Evolutionary conservation across 2,113 vertebrate genomes (phyloP), one percentile per base, ranked within the genome.

Genomic region (Cyprinodon tularosa): DNA sequence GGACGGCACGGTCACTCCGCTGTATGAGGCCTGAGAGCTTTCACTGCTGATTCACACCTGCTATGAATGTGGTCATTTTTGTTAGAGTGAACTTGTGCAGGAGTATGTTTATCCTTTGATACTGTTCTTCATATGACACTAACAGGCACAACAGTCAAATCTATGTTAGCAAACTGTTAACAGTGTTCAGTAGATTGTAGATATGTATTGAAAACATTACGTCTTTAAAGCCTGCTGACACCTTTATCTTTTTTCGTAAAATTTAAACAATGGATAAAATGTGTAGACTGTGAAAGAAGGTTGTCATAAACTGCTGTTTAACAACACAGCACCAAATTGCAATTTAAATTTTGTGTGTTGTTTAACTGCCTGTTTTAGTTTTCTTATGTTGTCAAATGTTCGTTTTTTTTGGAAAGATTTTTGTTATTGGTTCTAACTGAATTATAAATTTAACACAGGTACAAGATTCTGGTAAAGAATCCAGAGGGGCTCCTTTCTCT

Each of bases 1-100:
- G 77, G 95, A 96, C 0, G 95, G 95, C 22, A 96, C 93, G 0
- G 82, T 96, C 63, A 96, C 96, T 1, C 95, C 95, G 4, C 92
- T 97, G 53, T 97, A 96, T 40, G 94, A 95, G 65, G 92, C 84
- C 53, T 94, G 84, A 92, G 73, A 22, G 39, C 15, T 3, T 47
- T 12, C 48, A 1, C 40, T 47, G 36, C 40, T 61, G 3, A 3
- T 20, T 37, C 29, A 4, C 36, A 7, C 22, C 22, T 50, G 29
- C 29, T 29, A 29, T 29, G 44, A 37, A 45, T 9, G 2, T 50
- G 45, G 29, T 66, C 62, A 59, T 22, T 39, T 70, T 44, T 38
- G 61, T 72, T n/a, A 44, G 20, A 11, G 13, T 7, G 22, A 0
- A 1, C 11, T 39, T 71, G 53, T 53, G 66, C 4, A n/a, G 12